These are phyloP conservation scores for Cybosia mesomella DNA, from an alignment of 2,888 invertebrate species.

Conservation along the genomic window DNA sequence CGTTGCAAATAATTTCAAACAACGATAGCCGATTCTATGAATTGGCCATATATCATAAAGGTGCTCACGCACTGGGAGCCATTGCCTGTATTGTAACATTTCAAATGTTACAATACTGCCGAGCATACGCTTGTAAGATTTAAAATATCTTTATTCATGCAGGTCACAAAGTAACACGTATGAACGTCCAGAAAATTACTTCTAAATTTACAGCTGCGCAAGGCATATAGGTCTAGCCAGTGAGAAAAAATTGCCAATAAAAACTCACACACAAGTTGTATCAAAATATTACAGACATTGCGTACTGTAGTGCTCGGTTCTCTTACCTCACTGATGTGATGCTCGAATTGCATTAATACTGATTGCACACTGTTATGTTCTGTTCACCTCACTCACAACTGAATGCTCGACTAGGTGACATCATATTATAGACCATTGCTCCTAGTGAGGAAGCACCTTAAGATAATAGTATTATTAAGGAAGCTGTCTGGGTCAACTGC, in stretches of 20 bases:
- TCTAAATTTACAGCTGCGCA: too few species aligned
- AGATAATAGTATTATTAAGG: background rate
- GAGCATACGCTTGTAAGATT: too few species aligned
- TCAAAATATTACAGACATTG: background rate
- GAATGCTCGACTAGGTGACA: background rate
- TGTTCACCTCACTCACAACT: background rate
- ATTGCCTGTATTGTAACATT: background rate
- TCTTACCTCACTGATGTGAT: too few species aligned
- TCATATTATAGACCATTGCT: background rate
- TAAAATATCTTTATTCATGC: too few species aligned
- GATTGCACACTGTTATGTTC: too few species aligned
- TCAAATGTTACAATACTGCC: too few species aligned
- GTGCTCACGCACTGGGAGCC: background rate
- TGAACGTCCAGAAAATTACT: too few species aligned
- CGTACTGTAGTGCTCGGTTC: background rate
- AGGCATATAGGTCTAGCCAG: too few species aligned
- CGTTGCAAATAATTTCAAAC: background rate
- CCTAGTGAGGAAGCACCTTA: background rate
- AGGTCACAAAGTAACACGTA: too few species aligned
- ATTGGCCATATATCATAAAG: background rate
- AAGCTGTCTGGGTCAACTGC: slow-evolving; percentile 1
- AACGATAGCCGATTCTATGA: background rate
- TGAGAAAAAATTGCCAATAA: too few species aligned
- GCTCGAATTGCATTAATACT: too few species aligned
- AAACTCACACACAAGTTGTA: too few species aligned